phyloP scores from a whole-genome alignment of 2,888 invertebrate genomes.

The Diadegma fenestrale region DNA sequence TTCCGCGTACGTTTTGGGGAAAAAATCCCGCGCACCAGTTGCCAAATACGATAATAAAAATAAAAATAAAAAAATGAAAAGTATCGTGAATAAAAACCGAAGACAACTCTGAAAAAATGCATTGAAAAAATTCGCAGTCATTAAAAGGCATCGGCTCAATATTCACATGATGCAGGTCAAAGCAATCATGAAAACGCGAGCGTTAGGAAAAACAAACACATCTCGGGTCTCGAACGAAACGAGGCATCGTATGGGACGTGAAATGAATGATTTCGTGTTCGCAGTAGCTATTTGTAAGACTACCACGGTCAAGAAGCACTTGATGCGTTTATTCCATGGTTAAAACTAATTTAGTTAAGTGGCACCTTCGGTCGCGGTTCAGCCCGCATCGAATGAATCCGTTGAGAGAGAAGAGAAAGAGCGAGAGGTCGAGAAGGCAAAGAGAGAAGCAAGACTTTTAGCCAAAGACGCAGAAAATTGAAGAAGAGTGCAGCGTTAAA shows the following conservation, averaged over 20 bases:
- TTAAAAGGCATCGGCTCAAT: background rate
- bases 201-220: background rate
- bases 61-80: too few species aligned
- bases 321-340: slow-evolving; percentile 61
- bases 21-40: background rate
- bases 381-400: slow-evolving; percentile 58
- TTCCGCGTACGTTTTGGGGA: background rate
- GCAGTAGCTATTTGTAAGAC: background rate
- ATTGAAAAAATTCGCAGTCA: background rate
- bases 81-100: background rate
- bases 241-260: background rate
- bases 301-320: slow-evolving; percentile 36
- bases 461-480: background rate
- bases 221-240: background rate
- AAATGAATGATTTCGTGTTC: slow-evolving; percentile 29
- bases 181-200: background rate
- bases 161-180: background rate
- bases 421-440: slow-evolving; percentile 1
- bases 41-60: background rate
- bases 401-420: slow-evolving; percentile 45
- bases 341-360: slow-evolving; percentile 68
- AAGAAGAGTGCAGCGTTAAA: slow-evolving; percentile 11
- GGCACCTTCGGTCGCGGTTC: slow-evolving; percentile 56
- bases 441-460: slow-evolving; percentile 2
- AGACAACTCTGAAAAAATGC: background rate